A percentile compares a stretch with the other conserved stretches of the same genome.
phyloP scores from a whole-genome alignment of 2,113 vertebrate genomes.

The Callithrix jacchus region DNA sequence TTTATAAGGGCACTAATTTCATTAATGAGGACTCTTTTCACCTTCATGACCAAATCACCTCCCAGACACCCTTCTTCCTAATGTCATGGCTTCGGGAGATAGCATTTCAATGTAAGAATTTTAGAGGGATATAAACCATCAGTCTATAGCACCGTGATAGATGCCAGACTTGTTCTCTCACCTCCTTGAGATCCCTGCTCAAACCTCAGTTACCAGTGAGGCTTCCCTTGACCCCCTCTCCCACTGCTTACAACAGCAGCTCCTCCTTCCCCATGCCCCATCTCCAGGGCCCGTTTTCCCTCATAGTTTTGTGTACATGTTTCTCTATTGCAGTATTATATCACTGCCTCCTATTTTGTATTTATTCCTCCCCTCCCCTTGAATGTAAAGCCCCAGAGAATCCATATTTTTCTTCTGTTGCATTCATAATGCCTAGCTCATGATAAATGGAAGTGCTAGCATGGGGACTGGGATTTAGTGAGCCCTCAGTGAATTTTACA shows the following conservation, averaged over 20 bases:
- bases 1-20: neutral
- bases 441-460: neutral
- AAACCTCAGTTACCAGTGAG: fast-evolving
- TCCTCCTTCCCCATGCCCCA: neutral
- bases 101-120: neutral
- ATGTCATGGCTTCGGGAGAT: neutral
- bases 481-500: neutral
- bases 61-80: neutral
- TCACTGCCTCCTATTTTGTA: neutral
- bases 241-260: neutral
- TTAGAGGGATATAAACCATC: neutral
- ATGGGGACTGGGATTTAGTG: neutral
- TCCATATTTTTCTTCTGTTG: neutral
- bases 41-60: neutral
- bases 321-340: fast-evolving
- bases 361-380: neutral
- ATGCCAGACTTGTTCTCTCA: fast-evolving
- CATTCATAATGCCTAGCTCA: neutral
- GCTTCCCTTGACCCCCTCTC: neutral
- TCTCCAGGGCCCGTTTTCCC: neutral
- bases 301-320: neutral
- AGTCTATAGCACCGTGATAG: neutral
- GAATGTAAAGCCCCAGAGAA: neutral
- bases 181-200: neutral
- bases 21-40: neutral